Conservation (phyloP, 1,140 invertebrate genomes). For the Temnothorax curvispinosus region DNA sequence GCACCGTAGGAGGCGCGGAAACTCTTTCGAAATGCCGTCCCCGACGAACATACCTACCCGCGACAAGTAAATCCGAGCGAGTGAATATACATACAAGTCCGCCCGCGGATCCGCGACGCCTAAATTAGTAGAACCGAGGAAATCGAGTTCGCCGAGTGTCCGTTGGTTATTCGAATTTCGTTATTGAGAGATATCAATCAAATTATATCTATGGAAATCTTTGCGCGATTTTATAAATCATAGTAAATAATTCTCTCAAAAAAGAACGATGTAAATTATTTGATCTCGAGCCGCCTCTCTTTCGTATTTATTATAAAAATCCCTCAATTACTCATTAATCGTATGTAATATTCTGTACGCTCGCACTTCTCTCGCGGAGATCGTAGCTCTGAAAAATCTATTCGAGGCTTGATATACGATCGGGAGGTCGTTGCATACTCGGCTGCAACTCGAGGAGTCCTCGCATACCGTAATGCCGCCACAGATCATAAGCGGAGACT, state of each 20-base stretch:
- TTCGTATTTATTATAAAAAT: background rate
- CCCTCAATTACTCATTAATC: background rate
- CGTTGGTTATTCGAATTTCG: background rate
- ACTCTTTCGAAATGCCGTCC: background rate
- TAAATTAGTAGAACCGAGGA: background rate
- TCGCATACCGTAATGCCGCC: conserved; percentile 22
- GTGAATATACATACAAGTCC: background rate
- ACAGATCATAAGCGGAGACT: conserved; percentile 60
- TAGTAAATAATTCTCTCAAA: background rate
- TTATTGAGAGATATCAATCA: background rate
- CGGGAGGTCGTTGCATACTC: background rate
- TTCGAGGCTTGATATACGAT: conserved; percentile 12
- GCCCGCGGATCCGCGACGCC: background rate
- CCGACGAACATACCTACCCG: background rate
- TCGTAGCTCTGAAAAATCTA: background rate
- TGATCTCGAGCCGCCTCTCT: background rate
- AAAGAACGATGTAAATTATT: background rate
- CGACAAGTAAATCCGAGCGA: conserved; percentile 25
- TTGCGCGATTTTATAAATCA: background rate
- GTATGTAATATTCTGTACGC: background rate
- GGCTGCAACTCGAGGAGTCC: conserved; percentile 20
- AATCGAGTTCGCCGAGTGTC: background rate
- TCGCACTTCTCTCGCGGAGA: background rate
- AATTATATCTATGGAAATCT: background rate
- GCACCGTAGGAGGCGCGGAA: conserved; percentile 33